Evolutionary conservation across 2,113 vertebrate species (phyloP).

Genomic region (Archocentrus centrarchus): DNA sequence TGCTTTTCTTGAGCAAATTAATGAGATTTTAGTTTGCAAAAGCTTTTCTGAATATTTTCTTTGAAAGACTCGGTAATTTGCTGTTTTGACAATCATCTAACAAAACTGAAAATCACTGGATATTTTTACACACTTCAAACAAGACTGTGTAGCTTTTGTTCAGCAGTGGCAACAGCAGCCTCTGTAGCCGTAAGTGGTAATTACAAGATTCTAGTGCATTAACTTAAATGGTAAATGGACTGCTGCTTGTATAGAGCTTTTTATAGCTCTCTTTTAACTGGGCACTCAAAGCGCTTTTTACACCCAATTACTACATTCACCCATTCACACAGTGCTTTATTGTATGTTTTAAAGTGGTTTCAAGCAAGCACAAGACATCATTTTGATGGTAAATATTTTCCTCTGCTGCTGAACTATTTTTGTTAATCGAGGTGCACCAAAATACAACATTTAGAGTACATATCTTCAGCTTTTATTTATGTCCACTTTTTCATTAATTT

Average conservation of each 20-base stretch:
- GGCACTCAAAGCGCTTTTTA: neutral
- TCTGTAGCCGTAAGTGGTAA: neutral
- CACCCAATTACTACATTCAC: neutral
- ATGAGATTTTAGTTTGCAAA: neutral
- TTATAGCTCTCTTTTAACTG: neutral
- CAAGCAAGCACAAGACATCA: fast-evolving
- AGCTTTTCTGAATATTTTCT: neutral
- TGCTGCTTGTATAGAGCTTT: neutral
- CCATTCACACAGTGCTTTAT: neutral
- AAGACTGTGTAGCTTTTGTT: neutral
- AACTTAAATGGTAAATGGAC: neutral
- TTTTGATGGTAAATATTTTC: neutral
- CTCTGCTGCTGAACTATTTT: neutral
- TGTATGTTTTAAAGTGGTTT: neutral
- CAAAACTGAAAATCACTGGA: neutral
- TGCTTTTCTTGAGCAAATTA: neutral
- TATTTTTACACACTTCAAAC: neutral
- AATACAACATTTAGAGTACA: neutral
- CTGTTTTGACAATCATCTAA: neutral
- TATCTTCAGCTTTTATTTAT: neutral
- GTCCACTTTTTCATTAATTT: neutral
- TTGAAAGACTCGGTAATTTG: neutral
- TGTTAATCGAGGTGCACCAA: neutral
- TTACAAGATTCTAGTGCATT: neutral
- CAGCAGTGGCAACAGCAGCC: neutral